Percentiles rank a stretch among this genome's conserved stretches.
Evolutionary conservation across 2,888 invertebrate genomes (phyloP).

Genomic region (Pristionchus maxplancki): DNA sequence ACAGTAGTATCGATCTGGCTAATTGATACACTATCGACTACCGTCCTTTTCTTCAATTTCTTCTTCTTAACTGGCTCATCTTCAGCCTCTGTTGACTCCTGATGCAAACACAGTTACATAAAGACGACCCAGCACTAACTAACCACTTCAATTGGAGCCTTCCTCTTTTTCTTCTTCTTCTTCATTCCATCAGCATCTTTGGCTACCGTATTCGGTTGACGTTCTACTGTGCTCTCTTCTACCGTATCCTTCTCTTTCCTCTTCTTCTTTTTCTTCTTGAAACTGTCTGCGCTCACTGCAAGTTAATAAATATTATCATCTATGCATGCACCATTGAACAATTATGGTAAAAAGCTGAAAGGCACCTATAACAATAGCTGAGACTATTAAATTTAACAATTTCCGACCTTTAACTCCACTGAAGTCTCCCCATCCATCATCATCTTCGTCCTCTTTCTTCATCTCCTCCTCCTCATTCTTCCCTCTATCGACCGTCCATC

Average conservation of each 20-base stretch:
- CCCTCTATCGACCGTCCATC: background rate
- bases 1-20: background rate
- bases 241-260: background rate
- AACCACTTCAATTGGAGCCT: background rate
- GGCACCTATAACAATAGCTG: too few relatives aligned
- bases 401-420: background rate
- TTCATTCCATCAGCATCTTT: background rate
- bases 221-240: background rate
- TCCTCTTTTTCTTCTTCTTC: background rate
- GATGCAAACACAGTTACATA: background rate
- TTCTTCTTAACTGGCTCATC: slow-evolving; percentile 5
- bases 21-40: slow-evolving; percentile 19
- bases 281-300: slow-evolving; percentile 3
- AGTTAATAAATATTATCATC: background rate
- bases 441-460: background rate
- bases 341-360: too few relatives aligned
- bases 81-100: background rate
- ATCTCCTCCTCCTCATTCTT: background rate
- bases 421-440: slow-evolving; percentile 29
- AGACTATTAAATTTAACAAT: too few relatives aligned
- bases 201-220: background rate
- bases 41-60: background rate
- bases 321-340: too few relatives aligned
- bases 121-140: background rate
- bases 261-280: slow-evolving; percentile 12